A percentile compares a stretch with the other conserved stretches of the same genome.
These are phyloP conservation scores for Onychorhynchus coronatus DNA, from an alignment of 2,113 vertebrate species.

Conservation along the genomic window DNA sequence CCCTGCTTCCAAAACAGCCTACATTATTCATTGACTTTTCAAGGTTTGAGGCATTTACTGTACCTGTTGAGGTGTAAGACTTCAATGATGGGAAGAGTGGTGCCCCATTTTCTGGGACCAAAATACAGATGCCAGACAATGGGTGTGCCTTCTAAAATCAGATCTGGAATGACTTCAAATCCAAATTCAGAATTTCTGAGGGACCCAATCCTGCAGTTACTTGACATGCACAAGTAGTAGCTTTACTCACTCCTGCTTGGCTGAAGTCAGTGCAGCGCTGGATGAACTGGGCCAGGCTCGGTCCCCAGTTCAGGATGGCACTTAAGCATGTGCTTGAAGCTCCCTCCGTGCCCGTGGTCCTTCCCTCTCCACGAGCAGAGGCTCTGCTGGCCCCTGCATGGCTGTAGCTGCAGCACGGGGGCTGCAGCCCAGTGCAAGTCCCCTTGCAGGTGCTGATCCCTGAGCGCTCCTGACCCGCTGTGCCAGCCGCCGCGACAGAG, in stretches of 20 bases:
- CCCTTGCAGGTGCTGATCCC: neutral
- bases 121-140: neutral
- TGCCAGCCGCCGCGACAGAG: accelerated
- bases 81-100: neutral
- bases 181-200: neutral
- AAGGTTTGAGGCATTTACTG: slow-evolving; percentile 11
- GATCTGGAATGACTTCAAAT: neutral
- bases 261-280: neutral
- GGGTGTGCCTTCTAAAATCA: neutral
- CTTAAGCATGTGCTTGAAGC: neutral
- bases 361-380: neutral
- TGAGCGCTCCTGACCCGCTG: accelerated
- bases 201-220: neutral
- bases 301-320: neutral
- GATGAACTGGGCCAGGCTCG: neutral
- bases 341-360: neutral
- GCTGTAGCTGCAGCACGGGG: neutral
- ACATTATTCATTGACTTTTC: slow-evolving; percentile 51
- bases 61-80: slow-evolving; percentile 5
- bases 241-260: neutral
- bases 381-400: neutral
- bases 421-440: neutral
- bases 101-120: neutral
- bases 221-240: neutral
- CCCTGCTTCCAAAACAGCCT: slow-evolving; percentile 1